Evolutionary conservation across 2,888 invertebrate genomes (phyloP).

Genomic region (Eutolmus rufibarbis): DNA sequence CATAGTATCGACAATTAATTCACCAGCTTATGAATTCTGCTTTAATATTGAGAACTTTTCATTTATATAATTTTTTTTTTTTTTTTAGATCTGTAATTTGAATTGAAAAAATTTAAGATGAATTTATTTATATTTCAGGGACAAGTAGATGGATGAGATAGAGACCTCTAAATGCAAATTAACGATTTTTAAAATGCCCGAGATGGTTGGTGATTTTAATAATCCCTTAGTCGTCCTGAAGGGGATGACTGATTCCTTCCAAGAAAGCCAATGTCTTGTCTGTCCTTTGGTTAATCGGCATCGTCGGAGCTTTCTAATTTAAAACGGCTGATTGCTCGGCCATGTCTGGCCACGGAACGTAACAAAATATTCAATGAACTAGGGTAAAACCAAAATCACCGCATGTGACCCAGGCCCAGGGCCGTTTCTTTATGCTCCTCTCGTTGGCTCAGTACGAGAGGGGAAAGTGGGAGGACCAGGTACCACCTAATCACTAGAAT

Average conservation of each 20-base stretch:
- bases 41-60: too few species aligned
- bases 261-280: neutral
- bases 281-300: neutral
- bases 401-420: neutral
- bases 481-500: neutral
- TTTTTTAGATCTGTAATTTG: too few species aligned
- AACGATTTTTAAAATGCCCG: neutral
- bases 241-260: neutral
- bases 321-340: neutral
- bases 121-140: too few species aligned
- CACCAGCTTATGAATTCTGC: too few species aligned
- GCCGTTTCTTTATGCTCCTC: neutral
- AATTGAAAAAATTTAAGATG: too few species aligned
- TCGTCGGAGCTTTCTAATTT: neutral
- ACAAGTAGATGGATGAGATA: neutral
- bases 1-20: too few species aligned
- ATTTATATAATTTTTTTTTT: too few species aligned
- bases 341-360: neutral
- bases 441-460: neutral
- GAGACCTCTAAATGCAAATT: neutral
- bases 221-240: neutral
- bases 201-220: neutral
- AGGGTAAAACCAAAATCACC: neutral
- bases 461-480: neutral
- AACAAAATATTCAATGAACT: neutral